A percentile compares a stretch with the other conserved stretches of the same genome.
These are phyloP conservation scores for Tachysurus vachellii DNA, from an alignment of 2,113 vertebrate genomes.

Conservation along the genomic window DNA sequence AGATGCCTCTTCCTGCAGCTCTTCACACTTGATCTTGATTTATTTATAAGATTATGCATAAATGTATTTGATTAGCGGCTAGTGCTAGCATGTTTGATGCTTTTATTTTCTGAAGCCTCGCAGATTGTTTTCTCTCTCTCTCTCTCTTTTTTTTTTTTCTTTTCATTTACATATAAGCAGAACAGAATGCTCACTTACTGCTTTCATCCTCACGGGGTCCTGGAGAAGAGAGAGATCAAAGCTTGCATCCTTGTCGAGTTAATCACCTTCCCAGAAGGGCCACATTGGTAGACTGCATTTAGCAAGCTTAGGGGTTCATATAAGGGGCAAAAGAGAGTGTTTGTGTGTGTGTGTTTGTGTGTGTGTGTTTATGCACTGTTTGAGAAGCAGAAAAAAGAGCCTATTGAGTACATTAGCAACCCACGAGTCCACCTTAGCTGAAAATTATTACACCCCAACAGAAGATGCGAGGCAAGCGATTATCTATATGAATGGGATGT, in stretches of 20 bases:
- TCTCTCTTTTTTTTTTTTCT: no score
- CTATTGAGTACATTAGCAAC: constrained; percentile 40
- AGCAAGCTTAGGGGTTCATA: constrained; percentile 37
- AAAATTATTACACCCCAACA: constrained; percentile 9
- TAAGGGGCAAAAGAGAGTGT: constrained; percentile 32
- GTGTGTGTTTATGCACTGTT: constrained; percentile 21
- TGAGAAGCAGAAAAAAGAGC: constrained; percentile 17
- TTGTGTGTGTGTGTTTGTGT: constrained; percentile 12
- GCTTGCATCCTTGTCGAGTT: constrained; percentile 66
- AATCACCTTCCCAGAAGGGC: constrained; percentile 64
- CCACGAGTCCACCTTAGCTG: constrained; percentile 10
- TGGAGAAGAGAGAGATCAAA: constrained; percentile 44
- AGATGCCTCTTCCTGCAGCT: not conserved
- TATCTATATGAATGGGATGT: constrained; percentile 30
- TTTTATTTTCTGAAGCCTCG: not conserved
- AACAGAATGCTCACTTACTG: not conserved
- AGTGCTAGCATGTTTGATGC: constrained; percentile 3
- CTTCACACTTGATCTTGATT: constrained; percentile 16
- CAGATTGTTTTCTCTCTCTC: not conserved
- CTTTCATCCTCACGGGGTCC: constrained; percentile 23
- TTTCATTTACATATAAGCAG: constrained; percentile 16
- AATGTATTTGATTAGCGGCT: constrained; percentile 8
- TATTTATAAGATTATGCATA: constrained; percentile 12
- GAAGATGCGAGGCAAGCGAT: constrained; percentile 35
- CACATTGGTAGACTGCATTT: constrained; percentile 19